A percentile compares a stretch with the other conserved stretches of the same genome.
phyloP scores from a whole-genome alignment of 2,797 vertebrate genomes.

The Eulemur mongoz region DNA sequence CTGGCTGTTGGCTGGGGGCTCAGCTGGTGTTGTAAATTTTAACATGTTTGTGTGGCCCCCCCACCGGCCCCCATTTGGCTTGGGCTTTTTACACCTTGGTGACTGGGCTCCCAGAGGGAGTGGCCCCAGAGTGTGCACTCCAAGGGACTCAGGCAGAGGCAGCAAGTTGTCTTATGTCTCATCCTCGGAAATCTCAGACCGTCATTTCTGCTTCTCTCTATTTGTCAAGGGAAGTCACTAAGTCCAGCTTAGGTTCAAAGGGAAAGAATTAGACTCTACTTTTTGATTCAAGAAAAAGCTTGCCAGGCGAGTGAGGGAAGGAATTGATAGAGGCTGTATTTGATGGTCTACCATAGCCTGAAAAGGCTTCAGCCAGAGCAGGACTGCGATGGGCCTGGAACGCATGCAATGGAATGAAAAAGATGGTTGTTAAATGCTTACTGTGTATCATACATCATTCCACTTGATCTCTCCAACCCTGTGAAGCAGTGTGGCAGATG shows the following conservation, averaged over 20 bases:
- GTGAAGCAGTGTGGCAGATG: neutral
- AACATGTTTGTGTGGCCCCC: neutral
- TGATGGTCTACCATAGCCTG: neutral
- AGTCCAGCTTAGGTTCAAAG: neutral
- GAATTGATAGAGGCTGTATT: neutral
- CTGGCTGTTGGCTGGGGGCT: neutral
- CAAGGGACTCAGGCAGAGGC: neutral
- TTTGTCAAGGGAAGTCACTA: neutral
- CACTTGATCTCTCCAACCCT: neutral
- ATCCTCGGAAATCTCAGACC: neutral
- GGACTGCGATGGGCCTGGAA: neutral
- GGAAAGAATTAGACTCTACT: neutral
- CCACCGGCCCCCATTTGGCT: neutral
- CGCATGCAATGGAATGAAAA: neutral
- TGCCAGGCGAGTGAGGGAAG: neutral
- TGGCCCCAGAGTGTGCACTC: neutral
- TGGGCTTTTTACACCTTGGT: neutral
- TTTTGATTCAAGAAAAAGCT: neutral
- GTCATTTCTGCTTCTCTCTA: neutral
- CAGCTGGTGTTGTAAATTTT: neutral
- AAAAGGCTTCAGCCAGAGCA: neutral
- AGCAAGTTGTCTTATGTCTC: neutral
- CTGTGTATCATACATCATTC: neutral
- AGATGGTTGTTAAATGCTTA: neutral
- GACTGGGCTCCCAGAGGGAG: neutral